Percentiles rank a stretch among this genome's conserved stretches.
phyloP scores from a whole-genome alignment of 2,888 invertebrate genomes.

The Neoitamus cyanurus region DNA sequence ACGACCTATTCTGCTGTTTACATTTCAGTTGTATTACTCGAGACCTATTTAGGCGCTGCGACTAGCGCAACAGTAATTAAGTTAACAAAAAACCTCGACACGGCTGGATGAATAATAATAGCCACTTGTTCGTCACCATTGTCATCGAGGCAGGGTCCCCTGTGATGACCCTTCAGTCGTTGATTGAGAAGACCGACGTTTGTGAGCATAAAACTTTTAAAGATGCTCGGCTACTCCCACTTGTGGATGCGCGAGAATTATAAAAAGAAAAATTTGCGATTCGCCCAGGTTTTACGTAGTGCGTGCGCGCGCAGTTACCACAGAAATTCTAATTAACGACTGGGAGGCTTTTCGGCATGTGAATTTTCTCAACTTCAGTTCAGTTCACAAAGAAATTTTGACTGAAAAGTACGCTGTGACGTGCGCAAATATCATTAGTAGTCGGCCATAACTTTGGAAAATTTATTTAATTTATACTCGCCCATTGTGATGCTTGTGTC shows the following conservation, averaged over 20 bases:
- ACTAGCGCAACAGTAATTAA: not conserved
- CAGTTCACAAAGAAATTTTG: not conserved
- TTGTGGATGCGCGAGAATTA: not conserved
- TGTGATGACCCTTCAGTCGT: not conserved
- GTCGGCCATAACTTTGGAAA: not conserved
- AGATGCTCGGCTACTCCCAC: not conserved
- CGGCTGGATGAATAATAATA: not conserved
- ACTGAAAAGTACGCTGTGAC: not conserved
- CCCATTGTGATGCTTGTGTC: too few relatives aligned
- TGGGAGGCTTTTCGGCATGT: not conserved
- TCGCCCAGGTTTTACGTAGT: not conserved
- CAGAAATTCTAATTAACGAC: not conserved
- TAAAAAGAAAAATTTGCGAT: not conserved
- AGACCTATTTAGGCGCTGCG: not conserved
- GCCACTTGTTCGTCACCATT: constrained; percentile 8
- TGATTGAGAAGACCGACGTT: not conserved
- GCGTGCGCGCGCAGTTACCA: not conserved
- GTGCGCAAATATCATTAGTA: not conserved
- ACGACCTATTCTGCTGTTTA: not conserved
- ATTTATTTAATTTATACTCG: not conserved
- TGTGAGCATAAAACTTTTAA: not conserved
- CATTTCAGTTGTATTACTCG: not conserved
- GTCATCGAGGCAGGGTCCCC: not conserved
- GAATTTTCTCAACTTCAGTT: not conserved
- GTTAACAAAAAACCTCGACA: not conserved